Conservation (phyloP, 2,888 invertebrate species). For the Heliconius charithonia region DNA sequence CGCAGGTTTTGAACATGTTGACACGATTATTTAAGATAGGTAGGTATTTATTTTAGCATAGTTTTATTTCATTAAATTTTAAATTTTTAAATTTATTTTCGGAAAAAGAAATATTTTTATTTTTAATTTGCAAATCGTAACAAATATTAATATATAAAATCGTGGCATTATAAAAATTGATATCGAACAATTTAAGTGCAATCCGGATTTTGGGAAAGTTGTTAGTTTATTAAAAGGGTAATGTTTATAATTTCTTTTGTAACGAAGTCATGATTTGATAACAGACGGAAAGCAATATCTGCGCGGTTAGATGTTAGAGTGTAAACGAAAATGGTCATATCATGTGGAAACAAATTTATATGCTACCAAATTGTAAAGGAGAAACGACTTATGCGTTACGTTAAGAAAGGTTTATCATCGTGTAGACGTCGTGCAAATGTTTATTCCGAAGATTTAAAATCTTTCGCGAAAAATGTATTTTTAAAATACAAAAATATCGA, state of each 20-base stretch:
- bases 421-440: slow-evolving; percentile 70
- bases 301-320: slow-evolving; percentile 64
- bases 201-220: slow-evolving; percentile 60
- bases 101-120: slow-evolving; percentile 62
- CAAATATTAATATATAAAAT: slow-evolving; percentile 55
- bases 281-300: slow-evolving; percentile 74
- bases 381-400: slow-evolving; percentile 71
- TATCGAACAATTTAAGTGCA: slow-evolving; percentile 66
- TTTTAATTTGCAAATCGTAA: slow-evolving; percentile 71
- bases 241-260: slow-evolving; percentile 48
- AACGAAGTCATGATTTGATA: slow-evolving; percentile 51
- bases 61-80: slow-evolving; percentile 76
- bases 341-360: slow-evolving; percentile 76
- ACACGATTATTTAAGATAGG: slow-evolving; percentile 83
- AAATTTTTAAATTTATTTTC: slow-evolving; percentile 67
- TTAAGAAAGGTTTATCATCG: slow-evolving; percentile 71
- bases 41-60: slow-evolving; percentile 84
- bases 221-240: slow-evolving; percentile 47
- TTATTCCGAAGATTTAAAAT: slow-evolving; percentile 78
- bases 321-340: slow-evolving; percentile 77
- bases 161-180: slow-evolving; percentile 61
- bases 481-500: slow-evolving; percentile 68
- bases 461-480: slow-evolving; percentile 78
- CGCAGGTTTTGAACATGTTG: slow-evolving; percentile 80
- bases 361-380: slow-evolving; percentile 71